Evolutionary conservation across 1,140 invertebrate species (phyloP).

Genomic region (Lamellibrachia luymesi): DNA sequence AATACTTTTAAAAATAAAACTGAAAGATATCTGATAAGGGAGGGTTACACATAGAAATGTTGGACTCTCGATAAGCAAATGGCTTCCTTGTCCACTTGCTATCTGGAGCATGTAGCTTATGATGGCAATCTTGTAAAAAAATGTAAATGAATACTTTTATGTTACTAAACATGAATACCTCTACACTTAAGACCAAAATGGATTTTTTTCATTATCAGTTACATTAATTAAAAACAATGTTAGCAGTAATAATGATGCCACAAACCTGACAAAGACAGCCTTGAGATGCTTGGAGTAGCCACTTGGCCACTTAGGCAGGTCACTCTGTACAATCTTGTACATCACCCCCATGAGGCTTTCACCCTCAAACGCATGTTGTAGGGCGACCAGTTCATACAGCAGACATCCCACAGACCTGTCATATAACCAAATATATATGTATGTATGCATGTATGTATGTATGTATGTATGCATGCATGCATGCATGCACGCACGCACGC

Average conservation of each 20-base stretch:
- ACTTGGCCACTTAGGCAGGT: constrained; percentile 47
- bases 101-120: too few relatives aligned
- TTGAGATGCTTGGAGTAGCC: constrained; percentile 49
- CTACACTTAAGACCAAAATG: not conserved
- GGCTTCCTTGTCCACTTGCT: too few relatives aligned
- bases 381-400: constrained; percentile 57
- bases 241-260: constrained; percentile 1
- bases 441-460: not conserved
- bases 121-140: not conserved
- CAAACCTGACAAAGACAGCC: constrained; percentile 51
- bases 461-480: too few relatives aligned
- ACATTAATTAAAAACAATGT: not conserved
- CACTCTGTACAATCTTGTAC: constrained; percentile 57
- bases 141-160: not conserved
- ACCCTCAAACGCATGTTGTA: constrained; percentile 62
- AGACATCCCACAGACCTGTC: constrained; percentile 51
- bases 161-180: not conserved
- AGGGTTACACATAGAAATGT: too few relatives aligned
- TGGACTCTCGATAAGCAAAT: too few relatives aligned
- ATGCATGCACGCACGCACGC: too few relatives aligned
- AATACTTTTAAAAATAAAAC: too few relatives aligned
- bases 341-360: constrained; percentile 56
- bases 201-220: not conserved
- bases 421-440: not conserved
- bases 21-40: too few relatives aligned